Conservation (phyloP, 2,113 vertebrate species). For the Pseudonaja textilis region DNA sequence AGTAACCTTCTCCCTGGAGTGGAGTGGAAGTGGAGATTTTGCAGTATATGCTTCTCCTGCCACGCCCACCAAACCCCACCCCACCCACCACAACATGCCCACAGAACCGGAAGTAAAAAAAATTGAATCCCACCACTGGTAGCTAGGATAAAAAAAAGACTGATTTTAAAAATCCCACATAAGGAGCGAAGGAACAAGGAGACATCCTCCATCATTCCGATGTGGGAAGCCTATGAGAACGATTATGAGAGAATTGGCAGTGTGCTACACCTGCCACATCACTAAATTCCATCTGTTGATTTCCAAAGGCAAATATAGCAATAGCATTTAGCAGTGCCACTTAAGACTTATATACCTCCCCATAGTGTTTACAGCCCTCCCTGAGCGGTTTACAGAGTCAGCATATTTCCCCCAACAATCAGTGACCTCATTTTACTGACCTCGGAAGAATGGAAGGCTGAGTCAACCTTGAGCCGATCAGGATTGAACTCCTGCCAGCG, state of each 20-base stretch:
- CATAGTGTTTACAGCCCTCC: not conserved
- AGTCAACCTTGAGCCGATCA: not conserved
- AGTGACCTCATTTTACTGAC: not conserved
- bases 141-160: not conserved
- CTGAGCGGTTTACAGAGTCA: not conserved
- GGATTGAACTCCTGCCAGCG: not conserved
- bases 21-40: no score
- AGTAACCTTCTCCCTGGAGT: no score
- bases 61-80: no score
- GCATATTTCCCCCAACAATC: not conserved
- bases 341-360: not conserved
- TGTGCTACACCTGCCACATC: not conserved
- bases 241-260: not conserved
- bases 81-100: no score
- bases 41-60: no score
- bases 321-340: not conserved
- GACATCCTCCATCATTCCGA: not conserved
- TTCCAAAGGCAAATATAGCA: not conserved
- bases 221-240: not conserved
- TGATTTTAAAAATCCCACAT: not conserved
- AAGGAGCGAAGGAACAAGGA: not conserved
- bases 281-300: not conserved
- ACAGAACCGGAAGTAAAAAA: no score
- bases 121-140: no score
- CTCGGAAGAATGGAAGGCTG: not conserved